Evolutionary conservation across 2,113 vertebrate genomes (phyloP), one percentile per base, ranked within the genome.

Genomic region (Eclectus roratus): DNA sequence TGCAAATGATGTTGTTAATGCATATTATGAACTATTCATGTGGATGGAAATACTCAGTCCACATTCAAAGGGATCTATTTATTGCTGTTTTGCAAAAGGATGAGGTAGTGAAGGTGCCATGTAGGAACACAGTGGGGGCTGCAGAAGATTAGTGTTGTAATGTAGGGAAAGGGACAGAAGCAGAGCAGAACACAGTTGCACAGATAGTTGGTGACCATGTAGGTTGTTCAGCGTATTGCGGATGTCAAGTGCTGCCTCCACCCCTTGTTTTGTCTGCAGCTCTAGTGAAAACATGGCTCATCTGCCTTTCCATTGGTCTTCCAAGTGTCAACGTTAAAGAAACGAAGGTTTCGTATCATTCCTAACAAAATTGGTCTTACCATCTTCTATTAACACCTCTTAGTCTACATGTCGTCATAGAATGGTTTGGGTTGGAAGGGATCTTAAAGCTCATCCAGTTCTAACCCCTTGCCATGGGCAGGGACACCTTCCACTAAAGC

Each of bases 21-120:
- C 18, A 0, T 61, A 20, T 53, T 28, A 6, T 13, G n/a, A 63
- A 11, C 31, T 37, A 0, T 25, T 39, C 6, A 6, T 0, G 2
- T 23, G 61, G 29, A 7, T 81, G 44, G 52, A 44, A 53, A 24
- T 37, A 31, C 52, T 44, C 33, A 70, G 49, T 35, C 53, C 60
- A 23, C 33, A 0, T 21, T 27, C 70, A 7, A 50, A 74, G 23
- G 53, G 46, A n/a, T 78, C 66, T 61, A 41, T 84, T 70, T 69
- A 6, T 24, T 41, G 50, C 49, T 89, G 23, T 13, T n/a, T 66
- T 44, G 14, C 21, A 18, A 10, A n/a, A 56, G 64, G 46, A 9
- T 21, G 84, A 73, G 44, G 24, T 6, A 39, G 69, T 35, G 73
- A 29, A 83, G 58, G 35, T 47, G 41, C 73, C 46, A 16, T 0